Base-by-base conservation (phyloP, 37 sponge, comb jelly and placozoan species). In the Aplysina aerophoba region DNA sequence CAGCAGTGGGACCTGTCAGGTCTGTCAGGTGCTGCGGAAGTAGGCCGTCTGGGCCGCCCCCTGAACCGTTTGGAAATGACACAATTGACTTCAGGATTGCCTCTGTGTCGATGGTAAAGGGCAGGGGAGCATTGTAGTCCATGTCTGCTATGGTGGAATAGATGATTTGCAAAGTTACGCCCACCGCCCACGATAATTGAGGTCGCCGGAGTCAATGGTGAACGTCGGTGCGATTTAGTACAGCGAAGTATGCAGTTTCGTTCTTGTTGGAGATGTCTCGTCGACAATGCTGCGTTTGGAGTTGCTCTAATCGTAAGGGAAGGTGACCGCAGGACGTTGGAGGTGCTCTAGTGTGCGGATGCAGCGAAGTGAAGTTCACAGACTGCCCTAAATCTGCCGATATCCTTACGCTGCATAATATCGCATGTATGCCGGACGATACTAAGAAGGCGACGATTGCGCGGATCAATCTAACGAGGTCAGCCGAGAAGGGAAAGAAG, bases 211-310 rank as follows among this genome's bases (percentile, higher is more conserved):
- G 69, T 67, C 69, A 22, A 67, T 67, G 69, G 69, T 67, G 69
- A 67, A 67, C 27, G 69, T 15, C 15, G 59, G 59, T 58, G 59
- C 59, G 19, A 58, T 19, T 58, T 58, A 20, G 19, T 58, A 58
- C 19, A 19, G 59, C 19, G 59, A 58, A 58, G 59, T 58, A 58
- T 67, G n/a, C n/a, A 67, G 69, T 67, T 67, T 67, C n/a, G 27
- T 16, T 67, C 13, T 27, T 67, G 22, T 67, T n/a, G 27, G 19
- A 15, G 69, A 83, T 83, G 84, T 83, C 84, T 50, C 67, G 84
- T 19, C 84, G 84, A 40, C 84, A 83, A 53, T 83, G 84, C 69
- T 65, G 84, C 54, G 84, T 83, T 83, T 83, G 84, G 84, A 53
- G 69, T 63, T 83, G 84, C 33, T 67, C 50, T 15, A 83, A 83